These are phyloP conservation scores for Morone chrysops DNA, from an alignment of 2,113 vertebrate species.

Conservation along the genomic window DNA sequence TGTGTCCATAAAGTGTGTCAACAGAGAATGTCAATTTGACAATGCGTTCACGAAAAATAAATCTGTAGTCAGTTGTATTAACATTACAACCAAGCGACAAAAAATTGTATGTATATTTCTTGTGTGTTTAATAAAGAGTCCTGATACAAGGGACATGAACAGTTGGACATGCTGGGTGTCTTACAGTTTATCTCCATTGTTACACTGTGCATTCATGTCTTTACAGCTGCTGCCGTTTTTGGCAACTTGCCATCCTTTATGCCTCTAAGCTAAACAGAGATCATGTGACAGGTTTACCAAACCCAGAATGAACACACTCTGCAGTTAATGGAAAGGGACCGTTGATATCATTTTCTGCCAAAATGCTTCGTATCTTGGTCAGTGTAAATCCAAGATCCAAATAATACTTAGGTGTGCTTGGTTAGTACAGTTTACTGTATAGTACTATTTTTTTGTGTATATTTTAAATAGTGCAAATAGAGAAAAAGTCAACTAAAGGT, in stretches of 20 bases:
- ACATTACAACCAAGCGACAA: neutral
- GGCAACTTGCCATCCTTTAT: neutral
- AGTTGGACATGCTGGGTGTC: neutral
- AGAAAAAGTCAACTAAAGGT: neutral
- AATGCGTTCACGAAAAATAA: neutral
- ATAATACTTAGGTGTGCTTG: neutral
- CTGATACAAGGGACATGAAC: neutral
- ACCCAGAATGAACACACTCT: neutral
- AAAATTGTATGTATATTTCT: neutral
- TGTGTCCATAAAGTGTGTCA: neutral
- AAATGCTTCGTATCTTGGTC: neutral
- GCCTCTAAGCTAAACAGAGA: neutral
- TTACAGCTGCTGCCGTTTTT: neutral
- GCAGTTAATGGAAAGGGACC: neutral
- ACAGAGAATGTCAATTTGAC: neutral
- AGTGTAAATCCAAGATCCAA: neutral
- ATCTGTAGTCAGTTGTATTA: neutral
- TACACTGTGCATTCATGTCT: neutral
- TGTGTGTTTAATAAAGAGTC: neutral
- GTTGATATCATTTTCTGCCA: neutral
- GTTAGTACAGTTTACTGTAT: neutral
- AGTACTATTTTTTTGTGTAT: neutral
- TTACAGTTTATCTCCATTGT: neutral
- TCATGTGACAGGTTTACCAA: slow-evolving; percentile 2
- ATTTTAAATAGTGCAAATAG: neutral